These are phyloP conservation scores for Dunckerocampus dactyliophorus DNA, from an alignment of 2,113 vertebrate genomes.

Conservation along the genomic window DNA sequence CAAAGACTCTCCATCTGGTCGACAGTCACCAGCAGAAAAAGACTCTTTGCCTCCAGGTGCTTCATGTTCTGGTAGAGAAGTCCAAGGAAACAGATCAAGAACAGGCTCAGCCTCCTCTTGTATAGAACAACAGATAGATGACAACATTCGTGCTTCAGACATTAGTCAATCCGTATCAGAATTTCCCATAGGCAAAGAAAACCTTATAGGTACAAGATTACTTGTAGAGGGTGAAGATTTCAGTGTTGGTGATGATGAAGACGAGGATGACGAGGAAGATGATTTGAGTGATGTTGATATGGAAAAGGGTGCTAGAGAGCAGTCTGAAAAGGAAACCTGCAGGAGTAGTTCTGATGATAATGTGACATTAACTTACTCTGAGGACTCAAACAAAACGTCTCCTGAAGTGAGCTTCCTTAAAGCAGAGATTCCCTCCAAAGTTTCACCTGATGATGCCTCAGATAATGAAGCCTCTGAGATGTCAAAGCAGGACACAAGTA, in stretches of 20 bases:
- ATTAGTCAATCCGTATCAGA: constrained; percentile 48
- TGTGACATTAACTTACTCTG: constrained; percentile 28
- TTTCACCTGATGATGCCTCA: constrained; percentile 27
- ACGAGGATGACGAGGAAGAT: constrained; percentile 67
- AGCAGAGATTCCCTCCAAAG: constrained; percentile 19
- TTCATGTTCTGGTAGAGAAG: constrained; percentile 17
- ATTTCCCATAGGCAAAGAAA: constrained; percentile 66
- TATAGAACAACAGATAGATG: constrained; percentile 51
- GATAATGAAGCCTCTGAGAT: constrained; percentile 13
- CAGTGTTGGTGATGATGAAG: constrained; percentile 59
- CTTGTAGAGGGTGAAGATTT: constrained; percentile 69
- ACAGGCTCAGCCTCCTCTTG: constrained; percentile 26
- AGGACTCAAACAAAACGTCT: constrained; percentile 50
- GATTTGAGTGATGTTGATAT: constrained; percentile 84
- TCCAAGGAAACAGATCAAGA: constrained; percentile 26
- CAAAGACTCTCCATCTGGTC: constrained; percentile 47
- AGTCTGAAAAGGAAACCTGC: constrained; percentile 84
- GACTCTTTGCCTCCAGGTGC: constrained; percentile 49
- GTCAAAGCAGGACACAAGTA: constrained; percentile 14
- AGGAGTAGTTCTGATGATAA: constrained; percentile 42
- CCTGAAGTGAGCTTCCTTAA: constrained; percentile 25
- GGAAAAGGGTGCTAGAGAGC: constrained; percentile 91
- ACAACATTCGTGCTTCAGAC: constrained; percentile 70
- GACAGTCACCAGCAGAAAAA: constrained; percentile 50
- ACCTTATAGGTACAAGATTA: constrained; percentile 60